These are phyloP conservation scores for Catonia carolina DNA, from an alignment of 2,888 invertebrate genomes.

Conservation along the genomic window DNA sequence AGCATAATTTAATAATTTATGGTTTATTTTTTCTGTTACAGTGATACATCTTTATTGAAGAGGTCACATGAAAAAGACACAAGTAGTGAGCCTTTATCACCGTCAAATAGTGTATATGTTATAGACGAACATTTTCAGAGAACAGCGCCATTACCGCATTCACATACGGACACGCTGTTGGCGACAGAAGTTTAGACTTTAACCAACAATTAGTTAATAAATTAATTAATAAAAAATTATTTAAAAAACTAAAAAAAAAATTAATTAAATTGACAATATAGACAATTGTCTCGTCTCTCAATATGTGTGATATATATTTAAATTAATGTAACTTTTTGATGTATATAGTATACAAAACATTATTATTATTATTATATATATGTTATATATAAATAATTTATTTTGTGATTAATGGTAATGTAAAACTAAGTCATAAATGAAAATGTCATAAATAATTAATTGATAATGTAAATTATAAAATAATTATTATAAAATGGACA, in stretches of 20 bases:
- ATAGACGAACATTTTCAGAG: slow-evolving; percentile 68
- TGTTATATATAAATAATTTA: slow-evolving; percentile 11
- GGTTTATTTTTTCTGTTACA: slow-evolving; percentile 44
- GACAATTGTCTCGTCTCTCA: slow-evolving; percentile 2
- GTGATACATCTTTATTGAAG: slow-evolving; percentile 63
- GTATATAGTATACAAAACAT: not conserved
- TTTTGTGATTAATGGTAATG: slow-evolving; percentile 1
- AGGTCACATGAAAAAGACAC: slow-evolving; percentile 56
- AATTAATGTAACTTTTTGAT: slow-evolving; percentile 12
- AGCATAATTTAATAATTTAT: too few relatives aligned
- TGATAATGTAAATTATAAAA: slow-evolving; percentile 11
- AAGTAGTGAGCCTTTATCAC: slow-evolving; percentile 41
- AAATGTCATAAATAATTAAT: slow-evolving; percentile 12
- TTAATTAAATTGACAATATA: not conserved
- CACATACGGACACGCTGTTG: slow-evolving; percentile 42
- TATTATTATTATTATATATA: slow-evolving; percentile 6
- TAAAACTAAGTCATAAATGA: slow-evolving; percentile 14
- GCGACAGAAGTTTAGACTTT: slow-evolving; percentile 63
- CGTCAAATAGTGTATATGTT: slow-evolving; percentile 55
- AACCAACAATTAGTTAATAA: not conserved
- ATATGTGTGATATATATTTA: slow-evolving; percentile 13
- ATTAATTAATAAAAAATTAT: not conserved
- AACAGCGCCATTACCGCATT: slow-evolving; percentile 43
- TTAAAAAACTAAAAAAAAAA: not conserved
- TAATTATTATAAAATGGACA: slow-evolving; percentile 2